A percentile compares a stretch with the other conserved stretches of the same genome.
Evolutionary conservation across 2,113 vertebrate species (phyloP).

Genomic region (Oreochromis aureus): DNA sequence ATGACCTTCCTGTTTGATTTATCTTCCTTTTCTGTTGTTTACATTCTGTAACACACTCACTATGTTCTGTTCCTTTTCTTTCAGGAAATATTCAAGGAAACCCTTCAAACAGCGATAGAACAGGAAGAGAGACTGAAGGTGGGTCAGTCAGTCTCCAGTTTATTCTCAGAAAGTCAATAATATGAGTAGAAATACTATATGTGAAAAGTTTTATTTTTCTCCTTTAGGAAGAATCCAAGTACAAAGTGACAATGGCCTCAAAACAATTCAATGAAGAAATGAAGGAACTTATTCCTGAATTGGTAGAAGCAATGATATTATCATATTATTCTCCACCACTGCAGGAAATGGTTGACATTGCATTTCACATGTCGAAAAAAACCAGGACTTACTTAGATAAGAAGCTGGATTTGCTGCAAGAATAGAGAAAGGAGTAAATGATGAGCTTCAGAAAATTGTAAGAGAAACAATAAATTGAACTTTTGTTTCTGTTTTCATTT

Average conservation of each 20-base stretch:
- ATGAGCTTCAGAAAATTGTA: not conserved
- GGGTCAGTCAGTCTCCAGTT: not conserved
- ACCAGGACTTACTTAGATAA: not conserved
- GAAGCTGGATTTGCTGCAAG: not conserved
- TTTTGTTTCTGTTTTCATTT: fast-evolving
- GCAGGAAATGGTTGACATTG: not conserved
- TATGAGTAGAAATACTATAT: not conserved
- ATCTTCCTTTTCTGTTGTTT: too few species aligned
- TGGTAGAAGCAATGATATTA: fast-evolving
- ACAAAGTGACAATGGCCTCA: fast-evolving
- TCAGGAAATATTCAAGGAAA: too few species aligned
- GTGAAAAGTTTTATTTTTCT: not conserved
- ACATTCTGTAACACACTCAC: fast-evolving
- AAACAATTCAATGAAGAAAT: fast-evolving
- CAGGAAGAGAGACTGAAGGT: not conserved
- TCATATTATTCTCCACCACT: fast-evolving
- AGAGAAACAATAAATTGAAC: fast-evolving
- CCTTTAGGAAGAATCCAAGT: not conserved
- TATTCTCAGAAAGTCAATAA: fast-evolving
- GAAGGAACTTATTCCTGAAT: fast-evolving
- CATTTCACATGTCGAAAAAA: fast-evolving
- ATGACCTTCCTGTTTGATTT: fast-evolving
- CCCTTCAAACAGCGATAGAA: too few species aligned
- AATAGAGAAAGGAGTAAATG: not conserved
- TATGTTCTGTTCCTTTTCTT: too few species aligned